Percentiles rank a stretch among this genome's conserved stretches.
phyloP scores from a whole-genome alignment of 2,888 invertebrate species.

The Trilocha varians region DNA sequence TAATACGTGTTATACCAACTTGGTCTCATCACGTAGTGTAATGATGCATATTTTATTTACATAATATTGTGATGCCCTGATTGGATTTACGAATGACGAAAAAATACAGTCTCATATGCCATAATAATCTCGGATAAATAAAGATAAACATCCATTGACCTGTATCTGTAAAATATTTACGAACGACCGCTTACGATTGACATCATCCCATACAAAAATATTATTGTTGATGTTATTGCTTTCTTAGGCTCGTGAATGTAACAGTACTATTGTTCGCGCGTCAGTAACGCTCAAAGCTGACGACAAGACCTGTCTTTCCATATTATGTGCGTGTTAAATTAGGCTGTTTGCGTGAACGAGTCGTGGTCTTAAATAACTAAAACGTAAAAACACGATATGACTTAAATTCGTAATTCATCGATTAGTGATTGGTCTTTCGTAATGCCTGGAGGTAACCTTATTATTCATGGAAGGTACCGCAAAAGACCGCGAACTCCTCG shows the following conservation, averaged over 20 bases:
- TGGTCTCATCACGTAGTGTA: too few species aligned
- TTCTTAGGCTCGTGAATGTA: constrained; percentile 49
- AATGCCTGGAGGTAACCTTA: constrained; percentile 49
- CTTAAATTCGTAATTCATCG: not conserved
- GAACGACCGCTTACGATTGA: constrained; percentile 1
- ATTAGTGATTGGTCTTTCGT: too few species aligned
- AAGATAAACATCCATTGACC: too few species aligned
- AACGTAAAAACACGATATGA: too few species aligned
- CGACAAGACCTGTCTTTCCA: not conserved
- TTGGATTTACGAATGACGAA: too few species aligned
- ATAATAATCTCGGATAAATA: too few species aligned
- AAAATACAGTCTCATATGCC: too few species aligned
- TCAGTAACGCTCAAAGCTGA: constrained; percentile 24
- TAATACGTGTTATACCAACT: too few species aligned
- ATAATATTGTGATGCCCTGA: too few species aligned
- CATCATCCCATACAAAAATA: constrained; percentile 40
- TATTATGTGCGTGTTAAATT: not conserved
- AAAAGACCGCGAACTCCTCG: constrained; percentile 40
- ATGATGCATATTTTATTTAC: too few species aligned
- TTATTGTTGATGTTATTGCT: constrained; percentile 61
- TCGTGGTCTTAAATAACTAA: not conserved
- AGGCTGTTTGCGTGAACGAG: not conserved
- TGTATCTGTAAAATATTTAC: not conserved
- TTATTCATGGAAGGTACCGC: constrained; percentile 42
- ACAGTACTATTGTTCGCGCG: constrained; percentile 25